Evolutionary conservation across 2,888 invertebrate genomes (phyloP), one percentile per base, ranked within the genome.

Genomic region (Xestia ashworthii): DNA sequence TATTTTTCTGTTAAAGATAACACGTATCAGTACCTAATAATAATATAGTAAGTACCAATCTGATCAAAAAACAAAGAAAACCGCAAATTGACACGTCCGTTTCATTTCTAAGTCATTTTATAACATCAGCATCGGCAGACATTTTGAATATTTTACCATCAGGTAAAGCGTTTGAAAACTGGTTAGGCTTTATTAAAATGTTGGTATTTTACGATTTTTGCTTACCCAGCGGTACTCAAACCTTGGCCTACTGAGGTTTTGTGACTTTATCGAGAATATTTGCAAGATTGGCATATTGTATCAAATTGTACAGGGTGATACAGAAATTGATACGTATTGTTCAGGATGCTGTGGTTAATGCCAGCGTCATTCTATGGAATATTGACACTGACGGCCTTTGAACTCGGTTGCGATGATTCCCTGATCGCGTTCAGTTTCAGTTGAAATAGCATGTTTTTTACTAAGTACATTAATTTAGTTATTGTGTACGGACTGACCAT

Each of bases 131-230:
- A 50, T 53, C 19, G 71, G 78, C 83, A 71, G 86, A 75, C 79
- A 83, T 86, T 71, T 86, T 86, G 68, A 86, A 75, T 75, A 75
- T 71, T 32, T 81, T 71, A 41, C 60, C 64, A 16, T 71, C 55
- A 64, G 58, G 70, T 72, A 50, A 71, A 79, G 25, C 44, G 64
- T 65, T 66, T 41, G 53, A 41, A 78, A 84, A 86, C 86, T 68
- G 83, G 84, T 86, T 84, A 46, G 38, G 41, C 25, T 53, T 44
- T 60, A 60, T 60, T n/a, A 46, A 32, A 69, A 71, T 44, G 38
- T 55, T 46, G 19, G 70, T 71, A 44, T 53, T 81, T 74, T 32
- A 62, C 3, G 46, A 64, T 66, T 78, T 82, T 82, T 69, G 78
- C 65, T 32, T 50, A 71, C 14, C 44, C 9, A 81, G 60, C 19